These are phyloP conservation scores for Sigmodon hispidus DNA, from an alignment of 2,113 vertebrate species.

Conservation along the genomic window DNA sequence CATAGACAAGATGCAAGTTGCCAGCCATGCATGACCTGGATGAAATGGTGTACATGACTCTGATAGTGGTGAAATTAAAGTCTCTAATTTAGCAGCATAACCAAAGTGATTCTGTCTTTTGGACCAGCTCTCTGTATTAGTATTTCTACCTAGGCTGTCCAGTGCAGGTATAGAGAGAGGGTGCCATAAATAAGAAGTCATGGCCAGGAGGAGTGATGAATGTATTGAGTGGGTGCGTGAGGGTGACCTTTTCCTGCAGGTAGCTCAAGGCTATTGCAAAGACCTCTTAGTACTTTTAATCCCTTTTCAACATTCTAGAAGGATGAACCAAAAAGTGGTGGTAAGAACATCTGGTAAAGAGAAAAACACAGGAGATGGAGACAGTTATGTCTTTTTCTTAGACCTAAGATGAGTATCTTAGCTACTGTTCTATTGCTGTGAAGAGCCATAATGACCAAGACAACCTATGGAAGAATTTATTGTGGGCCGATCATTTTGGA, in stretches of 20 bases:
- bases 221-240: no score
- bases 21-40: accelerated
- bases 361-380: background rate
- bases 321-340: background rate
- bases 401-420: background rate
- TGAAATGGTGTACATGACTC: accelerated
- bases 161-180: background rate
- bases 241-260: background rate
- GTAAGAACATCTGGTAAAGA: background rate
- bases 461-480: background rate
- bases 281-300: background rate
- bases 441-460: background rate
- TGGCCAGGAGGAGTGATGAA: accelerated
- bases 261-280: no score
- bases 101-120: no score
- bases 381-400: background rate
- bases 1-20: accelerated
- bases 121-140: background rate
- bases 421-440: background rate
- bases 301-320: background rate
- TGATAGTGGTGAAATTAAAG: no score
- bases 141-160: no score
- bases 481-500: background rate
- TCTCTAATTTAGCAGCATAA: no score
- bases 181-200: no score